Base-by-base conservation (phyloP, 2,888 invertebrate species). In the Brachycybe producta region DNA sequence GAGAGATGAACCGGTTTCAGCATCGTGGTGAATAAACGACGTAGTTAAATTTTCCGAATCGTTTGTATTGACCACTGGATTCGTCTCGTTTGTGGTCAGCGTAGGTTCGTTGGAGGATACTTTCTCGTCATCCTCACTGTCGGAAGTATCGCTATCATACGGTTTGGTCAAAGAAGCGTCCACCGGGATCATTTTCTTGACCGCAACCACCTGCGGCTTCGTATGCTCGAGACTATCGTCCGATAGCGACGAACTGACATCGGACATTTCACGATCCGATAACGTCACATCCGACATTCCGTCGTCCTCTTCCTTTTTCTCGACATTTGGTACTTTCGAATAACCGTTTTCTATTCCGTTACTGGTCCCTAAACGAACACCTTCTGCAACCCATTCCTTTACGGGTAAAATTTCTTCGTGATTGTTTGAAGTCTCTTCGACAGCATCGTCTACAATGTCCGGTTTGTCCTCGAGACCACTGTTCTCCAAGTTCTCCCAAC, bases 171-270 rank as follows among this genome's bases (percentile, higher is more conserved):
- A n/a, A n/a, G n/a, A n/a, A n/a, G n/a, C n/a, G n/a, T n/a, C n/a
- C 8, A 45, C 17, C 7, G 38, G 38, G 11, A 11, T 45, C 45
- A 45, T 45, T 17, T 45, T 45, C 24, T 21, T 45, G 28, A 43
- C 30, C 17, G 19, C 42, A 26, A n/a, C n/a, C n/a, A n/a, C n/a
- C n/a, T n/a, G n/a, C n/a, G n/a, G n/a, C n/a, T n/a, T n/a, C n/a
- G n/a, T n/a, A n/a, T n/a, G n/a, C n/a, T 49, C 47, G 5, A 51
- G 30, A 38, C 53, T 53, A 27, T 53, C 53, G 23, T 48, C 53
- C 4, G 53, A 53, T 39, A 53, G 19, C 13, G 53, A 42, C 2
- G 53, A 53, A 30, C 32, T 51, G 1, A 40, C 54, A 19, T 46
- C 24, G 2, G 53, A 51, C 24, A 41, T 36, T 21, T 43, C 43